Percentiles rank a stretch among this genome's conserved stretches.
These are phyloP conservation scores for Catharus ustulatus DNA, from an alignment of 2,797 vertebrate species.

Conservation along the genomic window DNA sequence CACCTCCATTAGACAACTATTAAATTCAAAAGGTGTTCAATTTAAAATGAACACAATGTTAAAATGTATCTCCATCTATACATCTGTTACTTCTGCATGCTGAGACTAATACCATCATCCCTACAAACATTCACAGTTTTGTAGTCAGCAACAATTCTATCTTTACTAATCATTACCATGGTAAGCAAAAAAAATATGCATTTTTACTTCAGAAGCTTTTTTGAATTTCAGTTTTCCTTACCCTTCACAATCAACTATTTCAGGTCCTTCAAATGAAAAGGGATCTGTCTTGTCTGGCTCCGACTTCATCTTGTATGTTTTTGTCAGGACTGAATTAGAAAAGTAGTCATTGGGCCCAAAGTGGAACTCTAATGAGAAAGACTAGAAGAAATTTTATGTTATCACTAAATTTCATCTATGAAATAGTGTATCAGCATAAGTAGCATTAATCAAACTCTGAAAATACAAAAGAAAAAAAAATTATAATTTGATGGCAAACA, in stretches of 20 bases:
- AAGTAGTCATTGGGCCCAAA: constrained; percentile 96
- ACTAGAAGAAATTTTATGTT: constrained; percentile 77
- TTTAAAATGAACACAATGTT: not conserved
- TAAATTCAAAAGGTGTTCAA: not conserved
- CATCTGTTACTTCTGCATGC: not conserved
- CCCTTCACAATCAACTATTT: constrained; percentile 97
- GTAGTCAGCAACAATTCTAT: not conserved
- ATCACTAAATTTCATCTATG: not conserved
- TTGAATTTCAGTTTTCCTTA: constrained; percentile 73
- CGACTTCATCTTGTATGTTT: constrained; percentile 97
- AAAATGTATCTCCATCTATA: not conserved
- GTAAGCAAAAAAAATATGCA: not conserved
- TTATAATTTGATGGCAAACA: not conserved
- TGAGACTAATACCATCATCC: not conserved
- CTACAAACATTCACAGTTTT: not conserved
- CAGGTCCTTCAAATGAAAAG: constrained; percentile 97
- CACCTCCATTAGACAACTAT: not conserved
- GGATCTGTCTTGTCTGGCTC: constrained; percentile 92
- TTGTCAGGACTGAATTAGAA: constrained; percentile 91
- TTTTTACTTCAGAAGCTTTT: not conserved
- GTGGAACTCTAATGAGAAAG: constrained; percentile 96
- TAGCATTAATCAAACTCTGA: not conserved
- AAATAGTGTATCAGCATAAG: not conserved
- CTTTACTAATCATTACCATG: not conserved
- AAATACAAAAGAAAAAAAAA: not conserved